Evolutionary conservation across 2,797 vertebrate species (phyloP).

Genomic region (Paratrypauchen microcephalus): DNA sequence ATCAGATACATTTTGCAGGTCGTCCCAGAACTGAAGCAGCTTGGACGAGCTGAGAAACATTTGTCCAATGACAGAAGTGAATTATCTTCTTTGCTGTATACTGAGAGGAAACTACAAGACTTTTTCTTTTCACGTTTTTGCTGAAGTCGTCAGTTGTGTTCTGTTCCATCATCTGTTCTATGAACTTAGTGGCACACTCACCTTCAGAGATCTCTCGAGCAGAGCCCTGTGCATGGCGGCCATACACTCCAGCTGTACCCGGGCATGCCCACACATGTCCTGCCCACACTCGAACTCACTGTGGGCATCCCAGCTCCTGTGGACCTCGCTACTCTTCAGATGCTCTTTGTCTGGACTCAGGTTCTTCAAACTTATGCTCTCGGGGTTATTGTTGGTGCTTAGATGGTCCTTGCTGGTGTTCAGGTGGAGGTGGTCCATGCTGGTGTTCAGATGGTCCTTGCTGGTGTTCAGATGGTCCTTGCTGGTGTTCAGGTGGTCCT

Average conservation of each 20-base stretch:
- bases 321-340: not conserved
- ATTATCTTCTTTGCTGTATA: no score
- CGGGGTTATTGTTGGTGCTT: not conserved
- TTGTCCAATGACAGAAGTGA: no score
- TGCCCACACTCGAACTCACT: not conserved
- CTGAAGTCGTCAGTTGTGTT: no score
- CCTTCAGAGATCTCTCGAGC: slow-evolving; percentile 79
- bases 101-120: no score
- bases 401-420: not conserved
- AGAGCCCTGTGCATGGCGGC: slow-evolving; percentile 82
- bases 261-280: slow-evolving; percentile 26
- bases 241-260: slow-evolving; percentile 79
- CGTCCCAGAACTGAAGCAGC: no score
- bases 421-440: not conserved
- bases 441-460: not conserved
- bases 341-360: not conserved
- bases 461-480: not conserved
- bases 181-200: slow-evolving; percentile 13
- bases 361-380: not conserved
- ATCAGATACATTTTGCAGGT: no score
- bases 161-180: no score
- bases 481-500: not conserved
- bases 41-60: no score
- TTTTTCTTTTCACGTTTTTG: no score
- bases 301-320: not conserved